Conservation (phyloP, 2,113 vertebrate genomes). For the Eudyptes chrysolophus region DNA sequence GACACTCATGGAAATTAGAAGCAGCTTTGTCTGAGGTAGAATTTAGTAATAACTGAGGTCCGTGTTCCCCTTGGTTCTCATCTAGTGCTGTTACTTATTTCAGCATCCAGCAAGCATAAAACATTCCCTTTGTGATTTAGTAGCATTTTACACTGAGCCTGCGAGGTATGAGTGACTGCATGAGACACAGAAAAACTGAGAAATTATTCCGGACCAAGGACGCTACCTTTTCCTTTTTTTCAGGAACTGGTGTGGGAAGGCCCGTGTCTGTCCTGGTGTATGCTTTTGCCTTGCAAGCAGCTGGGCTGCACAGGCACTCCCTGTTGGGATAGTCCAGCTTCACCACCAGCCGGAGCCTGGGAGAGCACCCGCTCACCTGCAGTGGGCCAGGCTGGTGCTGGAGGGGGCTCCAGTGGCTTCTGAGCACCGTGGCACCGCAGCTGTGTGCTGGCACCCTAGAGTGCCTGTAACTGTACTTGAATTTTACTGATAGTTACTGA, state of each 20-base stretch:
- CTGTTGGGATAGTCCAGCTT: neutral
- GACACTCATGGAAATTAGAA: neutral
- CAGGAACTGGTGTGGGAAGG: neutral
- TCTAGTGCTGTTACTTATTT: neutral
- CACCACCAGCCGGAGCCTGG: neutral
- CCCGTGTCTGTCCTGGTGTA: neutral
- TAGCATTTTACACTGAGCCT: neutral
- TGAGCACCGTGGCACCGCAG: accelerated
- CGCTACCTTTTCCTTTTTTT: neutral
- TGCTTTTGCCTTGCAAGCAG: neutral
- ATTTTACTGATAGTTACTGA: neutral
- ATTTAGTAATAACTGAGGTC: neutral
- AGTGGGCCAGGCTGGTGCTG: neutral
- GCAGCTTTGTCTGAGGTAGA: neutral
- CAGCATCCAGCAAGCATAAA: neutral
- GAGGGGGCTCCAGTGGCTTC: neutral
- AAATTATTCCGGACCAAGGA: neutral
- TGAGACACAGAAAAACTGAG: neutral
- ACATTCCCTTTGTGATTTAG: neutral
- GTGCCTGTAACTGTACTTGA: neutral
- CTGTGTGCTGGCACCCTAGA: neutral
- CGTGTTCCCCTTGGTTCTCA: neutral
- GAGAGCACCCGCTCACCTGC: neutral
- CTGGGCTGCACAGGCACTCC: neutral
- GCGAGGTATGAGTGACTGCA: neutral